Conservation (phyloP, 2,888 invertebrate species). For the Protonemura montana region DNA sequence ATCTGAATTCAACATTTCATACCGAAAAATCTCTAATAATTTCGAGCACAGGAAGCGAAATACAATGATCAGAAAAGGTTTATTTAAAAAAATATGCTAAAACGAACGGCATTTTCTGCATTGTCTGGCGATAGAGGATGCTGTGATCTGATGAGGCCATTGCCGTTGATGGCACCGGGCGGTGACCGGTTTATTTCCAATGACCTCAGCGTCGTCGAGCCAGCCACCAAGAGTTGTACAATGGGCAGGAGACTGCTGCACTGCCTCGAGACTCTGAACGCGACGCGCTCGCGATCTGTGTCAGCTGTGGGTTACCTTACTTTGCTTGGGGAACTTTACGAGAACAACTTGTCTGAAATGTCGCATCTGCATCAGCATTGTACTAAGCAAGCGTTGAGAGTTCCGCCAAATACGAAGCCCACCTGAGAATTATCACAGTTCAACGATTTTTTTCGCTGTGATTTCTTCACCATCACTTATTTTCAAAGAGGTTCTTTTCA, state of each 20-base stretch:
- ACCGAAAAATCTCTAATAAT: background rate
- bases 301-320: background rate
- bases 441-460: background rate
- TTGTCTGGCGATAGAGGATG: constrained; percentile 28
- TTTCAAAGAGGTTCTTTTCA: background rate
- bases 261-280: background rate
- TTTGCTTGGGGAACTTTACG: background rate
- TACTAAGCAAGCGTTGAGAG: no score
- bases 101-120: background rate
- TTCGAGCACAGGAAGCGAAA: background rate
- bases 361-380: background rate
- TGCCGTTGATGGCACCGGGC: constrained; percentile 19
- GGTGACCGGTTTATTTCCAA: constrained; percentile 40
- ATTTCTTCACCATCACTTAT: background rate
- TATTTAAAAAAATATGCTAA: constrained; percentile 7
- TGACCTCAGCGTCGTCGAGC: constrained; percentile 15
- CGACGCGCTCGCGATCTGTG: background rate
- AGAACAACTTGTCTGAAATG: background rate
- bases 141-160: constrained; percentile 30
- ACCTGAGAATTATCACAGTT: background rate
- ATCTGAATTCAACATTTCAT: background rate
- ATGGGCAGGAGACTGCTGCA: background rate
- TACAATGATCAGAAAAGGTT: background rate
- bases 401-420: background rate
- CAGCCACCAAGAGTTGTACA: background rate